Percentiles rank a stretch among this genome's conserved stretches.
Evolutionary conservation across 2,888 invertebrate species (phyloP).

Genomic region (Crossocerus cetratus): DNA sequence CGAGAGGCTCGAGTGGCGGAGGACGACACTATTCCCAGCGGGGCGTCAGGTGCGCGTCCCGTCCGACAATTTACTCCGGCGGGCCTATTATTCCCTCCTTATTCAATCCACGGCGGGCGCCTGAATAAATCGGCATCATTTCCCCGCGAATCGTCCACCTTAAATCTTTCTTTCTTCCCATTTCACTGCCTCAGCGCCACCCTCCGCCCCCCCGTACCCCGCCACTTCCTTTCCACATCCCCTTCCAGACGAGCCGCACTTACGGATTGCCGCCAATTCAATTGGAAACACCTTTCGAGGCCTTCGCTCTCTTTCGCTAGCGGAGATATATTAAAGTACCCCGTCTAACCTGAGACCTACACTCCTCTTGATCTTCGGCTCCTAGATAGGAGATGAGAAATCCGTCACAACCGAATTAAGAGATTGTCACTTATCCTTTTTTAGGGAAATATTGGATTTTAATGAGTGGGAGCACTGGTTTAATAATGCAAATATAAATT

Average conservation of each 20-base stretch:
- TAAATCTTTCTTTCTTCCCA: constrained; percentile 54
- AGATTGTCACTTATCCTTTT: too few relatives aligned
- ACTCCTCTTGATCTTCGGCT: too few relatives aligned
- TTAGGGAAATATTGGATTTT: too few relatives aligned
- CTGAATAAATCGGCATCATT: constrained; percentile 67
- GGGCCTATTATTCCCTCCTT: constrained; percentile 64
- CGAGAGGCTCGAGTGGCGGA: neutral
- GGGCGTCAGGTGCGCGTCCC: constrained; percentile 58
- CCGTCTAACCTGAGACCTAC: constrained; percentile 25
- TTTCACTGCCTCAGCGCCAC: constrained; percentile 36
- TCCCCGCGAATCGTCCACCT: constrained; percentile 51
- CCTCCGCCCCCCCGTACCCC: constrained; percentile 19
- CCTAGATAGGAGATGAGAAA: neutral
- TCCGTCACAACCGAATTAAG: constrained; percentile 29
- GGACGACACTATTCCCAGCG: neutral
- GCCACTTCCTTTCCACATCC: constrained; percentile 19
- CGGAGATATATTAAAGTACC: constrained; percentile 53
- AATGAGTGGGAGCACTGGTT: too few relatives aligned
- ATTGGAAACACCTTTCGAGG: constrained; percentile 55
- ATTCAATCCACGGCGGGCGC: constrained; percentile 63
- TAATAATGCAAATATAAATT: too few relatives aligned
- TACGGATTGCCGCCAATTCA: constrained; percentile 56
- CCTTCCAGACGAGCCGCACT: constrained; percentile 13
- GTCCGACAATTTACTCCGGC: constrained; percentile 51
- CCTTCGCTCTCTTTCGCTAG: constrained; percentile 36